Evolutionary conservation across 1,140 invertebrate species (phyloP).

Genomic region (Procambarus virginalis): DNA sequence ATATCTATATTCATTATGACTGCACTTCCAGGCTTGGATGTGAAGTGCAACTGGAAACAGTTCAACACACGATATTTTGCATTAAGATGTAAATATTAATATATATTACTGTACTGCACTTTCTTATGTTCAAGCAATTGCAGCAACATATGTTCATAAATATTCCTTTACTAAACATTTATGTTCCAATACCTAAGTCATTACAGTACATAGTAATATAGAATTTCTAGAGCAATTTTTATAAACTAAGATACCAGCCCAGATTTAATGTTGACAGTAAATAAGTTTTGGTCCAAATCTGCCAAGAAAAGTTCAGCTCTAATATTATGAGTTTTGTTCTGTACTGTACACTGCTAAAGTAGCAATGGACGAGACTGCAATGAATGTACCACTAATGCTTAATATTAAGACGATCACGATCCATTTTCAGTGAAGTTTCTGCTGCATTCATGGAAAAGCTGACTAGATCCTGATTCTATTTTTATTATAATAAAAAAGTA

Average conservation of each 20-base stretch:
- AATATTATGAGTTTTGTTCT: neutral
- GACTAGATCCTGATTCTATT: constrained; percentile 9
- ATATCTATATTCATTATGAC: constrained; percentile 31
- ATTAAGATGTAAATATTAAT: neutral
- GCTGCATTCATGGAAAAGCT: constrained; percentile 1
- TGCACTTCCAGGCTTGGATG: constrained; percentile 13
- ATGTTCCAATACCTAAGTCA: neutral
- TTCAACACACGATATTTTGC: neutral
- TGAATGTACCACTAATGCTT: neutral
- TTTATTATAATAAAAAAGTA: neutral
- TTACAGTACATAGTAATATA: neutral
- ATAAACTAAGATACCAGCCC: neutral
- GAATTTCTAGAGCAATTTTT: neutral
- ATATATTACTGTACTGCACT: neutral
- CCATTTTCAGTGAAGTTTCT: neutral
- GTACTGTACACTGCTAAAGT: neutral
- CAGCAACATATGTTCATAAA: neutral
- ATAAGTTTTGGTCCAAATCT: neutral
- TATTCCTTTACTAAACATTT: constrained; percentile 12
- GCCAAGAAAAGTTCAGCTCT: neutral
- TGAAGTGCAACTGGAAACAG: neutral
- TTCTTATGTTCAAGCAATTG: neutral
- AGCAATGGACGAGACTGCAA: neutral
- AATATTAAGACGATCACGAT: neutral
- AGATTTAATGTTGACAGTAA: neutral